Percentiles rank a stretch among this genome's conserved stretches.
These are phyloP conservation scores for Setophaga kirtlandii DNA, from an alignment of 2,113 vertebrate genomes.

Conservation along the genomic window DNA sequence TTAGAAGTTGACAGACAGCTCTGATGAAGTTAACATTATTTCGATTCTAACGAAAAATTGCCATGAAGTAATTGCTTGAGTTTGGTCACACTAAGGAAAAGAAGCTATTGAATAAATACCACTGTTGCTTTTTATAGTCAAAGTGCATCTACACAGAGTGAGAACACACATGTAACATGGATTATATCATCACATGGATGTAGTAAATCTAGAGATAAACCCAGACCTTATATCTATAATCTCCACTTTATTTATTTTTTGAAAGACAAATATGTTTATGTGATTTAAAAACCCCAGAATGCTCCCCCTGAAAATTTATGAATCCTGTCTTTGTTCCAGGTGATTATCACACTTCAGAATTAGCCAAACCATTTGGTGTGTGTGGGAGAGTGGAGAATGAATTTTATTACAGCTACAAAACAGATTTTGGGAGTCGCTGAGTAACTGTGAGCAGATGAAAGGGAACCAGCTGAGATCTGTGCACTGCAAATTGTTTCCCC, in stretches of 20 bases:
- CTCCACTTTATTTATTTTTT: not conserved
- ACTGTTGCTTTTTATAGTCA: not conserved
- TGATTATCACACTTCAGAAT: not conserved
- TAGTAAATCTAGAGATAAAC: not conserved
- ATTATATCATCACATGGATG: not conserved
- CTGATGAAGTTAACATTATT: not conserved
- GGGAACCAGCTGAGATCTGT: constrained; percentile 59
- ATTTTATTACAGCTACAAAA: constrained; percentile 70
- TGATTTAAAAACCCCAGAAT: not conserved
- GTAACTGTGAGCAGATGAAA: constrained; percentile 58
- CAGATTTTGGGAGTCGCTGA: constrained; percentile 53
- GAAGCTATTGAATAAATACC: not conserved
- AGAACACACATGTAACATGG: not conserved
- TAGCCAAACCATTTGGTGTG: constrained; percentile 40
- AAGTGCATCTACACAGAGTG: not conserved
- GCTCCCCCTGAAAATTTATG: not conserved
- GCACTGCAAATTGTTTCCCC: constrained; percentile 61
- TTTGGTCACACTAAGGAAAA: not conserved
- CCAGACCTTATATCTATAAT: not conserved
- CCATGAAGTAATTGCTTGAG: not conserved
- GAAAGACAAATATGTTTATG: not conserved
- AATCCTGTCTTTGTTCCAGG: constrained; percentile 19
- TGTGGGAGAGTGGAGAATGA: constrained; percentile 32
- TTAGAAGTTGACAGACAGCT: not conserved
- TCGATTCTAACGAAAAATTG: not conserved